Percentiles rank a stretch among this genome's conserved stretches.
Conservation (phyloP, 2,888 invertebrate species). For the Diarsia mendica region DNA sequence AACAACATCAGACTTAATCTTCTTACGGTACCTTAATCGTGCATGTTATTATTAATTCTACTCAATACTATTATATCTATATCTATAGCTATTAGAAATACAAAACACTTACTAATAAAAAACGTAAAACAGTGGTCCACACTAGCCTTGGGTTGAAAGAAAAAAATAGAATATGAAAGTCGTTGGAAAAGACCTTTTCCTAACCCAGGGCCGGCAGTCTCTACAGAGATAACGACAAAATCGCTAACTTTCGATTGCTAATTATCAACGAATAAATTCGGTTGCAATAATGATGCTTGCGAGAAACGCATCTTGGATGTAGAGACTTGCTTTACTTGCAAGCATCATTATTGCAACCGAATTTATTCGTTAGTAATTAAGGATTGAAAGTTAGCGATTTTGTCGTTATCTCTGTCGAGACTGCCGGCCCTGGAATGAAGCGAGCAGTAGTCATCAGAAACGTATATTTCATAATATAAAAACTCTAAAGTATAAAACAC, state of each 20-base stretch:
- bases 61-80: not conserved
- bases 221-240: too few relatives aligned
- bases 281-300: too few relatives aligned
- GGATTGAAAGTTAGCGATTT: too few relatives aligned
- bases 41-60: constrained; percentile 50
- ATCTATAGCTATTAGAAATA: not conserved
- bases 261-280: too few relatives aligned
- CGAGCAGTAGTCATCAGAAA: not conserved
- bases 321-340: too few relatives aligned
- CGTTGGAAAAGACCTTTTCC: not conserved
- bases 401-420: too few relatives aligned
- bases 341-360: too few relatives aligned
- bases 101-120: not conserved
- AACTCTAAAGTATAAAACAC: not conserved
- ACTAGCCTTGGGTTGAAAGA: not conserved
- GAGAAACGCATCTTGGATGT: too few relatives aligned
- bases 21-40: constrained; percentile 25
- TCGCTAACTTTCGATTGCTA: too few relatives aligned
- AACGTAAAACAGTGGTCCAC: not conserved
- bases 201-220: too few relatives aligned
- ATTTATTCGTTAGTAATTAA: too few relatives aligned
- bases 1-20: constrained; percentile 8
- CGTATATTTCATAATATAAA: not conserved
- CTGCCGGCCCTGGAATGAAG: not conserved
- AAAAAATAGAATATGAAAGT: not conserved